phyloP scores from a whole-genome alignment of 2,888 invertebrate genomes.

The Saturnia pavonia region DNA sequence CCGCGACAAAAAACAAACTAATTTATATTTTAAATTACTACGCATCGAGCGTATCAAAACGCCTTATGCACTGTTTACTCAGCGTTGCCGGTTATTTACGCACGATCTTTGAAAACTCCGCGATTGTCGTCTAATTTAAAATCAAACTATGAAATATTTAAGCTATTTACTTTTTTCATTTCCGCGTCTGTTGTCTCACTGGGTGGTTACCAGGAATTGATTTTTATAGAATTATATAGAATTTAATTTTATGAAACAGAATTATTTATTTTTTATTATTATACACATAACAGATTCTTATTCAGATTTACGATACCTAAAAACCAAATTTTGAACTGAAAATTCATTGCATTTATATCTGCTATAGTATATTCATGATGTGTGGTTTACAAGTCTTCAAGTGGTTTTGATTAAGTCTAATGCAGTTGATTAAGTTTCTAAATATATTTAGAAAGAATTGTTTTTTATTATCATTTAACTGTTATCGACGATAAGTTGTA shows the following conservation, averaged over 20 bases:
- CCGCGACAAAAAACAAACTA: slow-evolving; percentile 73
- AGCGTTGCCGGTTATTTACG: slow-evolving; percentile 69
- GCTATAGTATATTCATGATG: no score
- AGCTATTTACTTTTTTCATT: slow-evolving; percentile 5
- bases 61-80: slow-evolving; percentile 67
- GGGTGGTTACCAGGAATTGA: slow-evolving; percentile 16
- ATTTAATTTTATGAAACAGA: no score
- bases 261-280: no score
- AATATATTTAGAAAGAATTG: not conserved
- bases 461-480: not conserved
- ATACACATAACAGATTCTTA: no score
- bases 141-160: slow-evolving; percentile 9
- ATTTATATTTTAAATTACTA: slow-evolving; percentile 71
- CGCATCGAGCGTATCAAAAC: slow-evolving; percentile 61
- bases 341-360: no score
- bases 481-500: not conserved
- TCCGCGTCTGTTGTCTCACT: slow-evolving; percentile 1
- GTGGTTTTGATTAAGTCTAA: no score
- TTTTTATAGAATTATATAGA: no score
- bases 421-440: not conserved
- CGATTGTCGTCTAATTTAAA: slow-evolving; percentile 38
- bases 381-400: no score
- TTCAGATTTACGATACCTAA: no score
- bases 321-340: no score
- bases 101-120: slow-evolving; percentile 63